Percentiles rank a stretch among this genome's conserved stretches.
Evolutionary conservation across 2,888 invertebrate species (phyloP).

Genomic region (Petrophora chlorosata): DNA sequence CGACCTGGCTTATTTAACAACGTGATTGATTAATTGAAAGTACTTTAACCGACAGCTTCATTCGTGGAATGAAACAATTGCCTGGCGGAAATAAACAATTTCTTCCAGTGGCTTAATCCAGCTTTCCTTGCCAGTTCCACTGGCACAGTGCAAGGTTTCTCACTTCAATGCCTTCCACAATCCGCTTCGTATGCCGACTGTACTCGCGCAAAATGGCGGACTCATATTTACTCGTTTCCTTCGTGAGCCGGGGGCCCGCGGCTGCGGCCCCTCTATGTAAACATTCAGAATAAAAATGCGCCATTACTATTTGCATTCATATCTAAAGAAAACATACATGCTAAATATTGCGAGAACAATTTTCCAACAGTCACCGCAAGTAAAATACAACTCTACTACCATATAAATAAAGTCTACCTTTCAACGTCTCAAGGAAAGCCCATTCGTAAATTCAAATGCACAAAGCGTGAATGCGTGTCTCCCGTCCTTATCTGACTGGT

Average conservation of each 20-base stretch:
- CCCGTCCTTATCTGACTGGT: conserved; percentile 48
- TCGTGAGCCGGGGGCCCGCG: conserved; percentile 41
- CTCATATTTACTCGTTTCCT: conserved; percentile 58
- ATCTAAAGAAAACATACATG: conserved; percentile 83
- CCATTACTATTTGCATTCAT: conserved; percentile 84
- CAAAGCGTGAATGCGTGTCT: conserved; percentile 65
- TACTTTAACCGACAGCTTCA: too few species aligned
- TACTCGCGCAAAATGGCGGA: conserved; percentile 75
- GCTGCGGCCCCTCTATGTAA: conserved; percentile 78
- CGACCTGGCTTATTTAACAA: too few species aligned
- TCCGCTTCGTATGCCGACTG: conserved; percentile 65
- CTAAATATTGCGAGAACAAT: conserved; percentile 72
- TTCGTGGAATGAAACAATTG: too few species aligned
- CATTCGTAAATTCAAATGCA: conserved; percentile 64
- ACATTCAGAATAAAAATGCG: conserved; percentile 81
- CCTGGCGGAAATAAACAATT: too few species aligned
- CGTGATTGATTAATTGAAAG: too few species aligned
- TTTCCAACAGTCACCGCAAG: conserved; percentile 23
- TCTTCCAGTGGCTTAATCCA: not conserved
- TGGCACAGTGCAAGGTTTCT: not conserved
- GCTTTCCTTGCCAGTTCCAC: not conserved
- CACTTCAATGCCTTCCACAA: conserved; percentile 36
- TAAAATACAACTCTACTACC: conserved; percentile 37
- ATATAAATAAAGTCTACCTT: conserved; percentile 24
- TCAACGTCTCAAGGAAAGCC: not conserved